These are phyloP conservation scores for Halcyon senegalensis DNA, from an alignment of 2,113 vertebrate genomes.

Conservation along the genomic window DNA sequence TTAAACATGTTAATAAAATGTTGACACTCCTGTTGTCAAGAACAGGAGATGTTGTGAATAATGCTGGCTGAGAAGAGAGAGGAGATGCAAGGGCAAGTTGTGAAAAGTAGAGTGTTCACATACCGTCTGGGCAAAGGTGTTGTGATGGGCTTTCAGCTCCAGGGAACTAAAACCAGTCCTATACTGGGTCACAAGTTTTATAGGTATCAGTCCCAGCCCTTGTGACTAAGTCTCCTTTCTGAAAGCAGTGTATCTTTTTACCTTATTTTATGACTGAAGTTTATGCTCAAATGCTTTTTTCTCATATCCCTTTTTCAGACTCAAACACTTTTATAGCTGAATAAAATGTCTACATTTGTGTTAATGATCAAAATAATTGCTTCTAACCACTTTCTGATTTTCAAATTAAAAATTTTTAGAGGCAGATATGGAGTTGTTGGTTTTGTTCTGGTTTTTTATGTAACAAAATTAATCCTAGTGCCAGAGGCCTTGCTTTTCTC, in stretches of 20 bases:
- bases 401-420: background rate
- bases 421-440: background rate
- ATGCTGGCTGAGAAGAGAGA: background rate
- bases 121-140: background rate
- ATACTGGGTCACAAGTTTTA: fast-evolving
- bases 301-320: background rate
- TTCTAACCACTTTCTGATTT: background rate
- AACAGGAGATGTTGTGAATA: background rate
- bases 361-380: background rate
- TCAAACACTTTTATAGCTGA: background rate
- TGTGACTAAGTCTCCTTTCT: background rate
- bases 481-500: background rate
- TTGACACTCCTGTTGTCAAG: background rate
- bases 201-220: background rate
- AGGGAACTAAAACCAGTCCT: background rate
- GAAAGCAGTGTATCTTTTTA: background rate
- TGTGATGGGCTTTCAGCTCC: background rate
- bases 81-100: background rate
- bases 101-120: background rate
- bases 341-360: background rate
- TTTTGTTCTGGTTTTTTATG: background rate
- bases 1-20: background rate
- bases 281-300: background rate
- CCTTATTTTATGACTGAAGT: background rate
- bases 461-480: background rate